These are phyloP conservation scores for Rugalucina vietnamica DNA, from an alignment of 2,888 invertebrate species.

Conservation along the genomic window DNA sequence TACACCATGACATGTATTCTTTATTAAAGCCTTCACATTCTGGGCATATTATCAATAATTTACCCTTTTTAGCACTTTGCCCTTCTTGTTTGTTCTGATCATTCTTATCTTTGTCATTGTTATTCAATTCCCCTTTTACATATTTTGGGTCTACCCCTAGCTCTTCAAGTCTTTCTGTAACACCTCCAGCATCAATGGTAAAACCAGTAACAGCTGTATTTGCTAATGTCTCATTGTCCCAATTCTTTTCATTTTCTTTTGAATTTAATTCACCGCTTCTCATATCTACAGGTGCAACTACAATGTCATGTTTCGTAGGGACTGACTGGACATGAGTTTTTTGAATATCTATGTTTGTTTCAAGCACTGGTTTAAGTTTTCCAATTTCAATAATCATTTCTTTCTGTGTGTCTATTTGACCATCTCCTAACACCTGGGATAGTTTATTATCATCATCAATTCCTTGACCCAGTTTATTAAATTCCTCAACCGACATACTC, in stretches of 20 bases:
- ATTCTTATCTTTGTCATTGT: neutral
- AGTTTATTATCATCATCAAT: no score
- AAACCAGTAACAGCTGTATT: constrained; percentile 64
- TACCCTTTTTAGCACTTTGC: constrained; percentile 45
- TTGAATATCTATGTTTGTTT: no score
- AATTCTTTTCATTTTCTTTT: constrained; percentile 11
- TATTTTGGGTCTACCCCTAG: constrained; percentile 73
- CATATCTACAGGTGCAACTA: constrained; percentile 34
- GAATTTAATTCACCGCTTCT: neutral
- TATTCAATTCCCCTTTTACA: constrained; percentile 48
- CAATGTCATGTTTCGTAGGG: constrained; percentile 24
- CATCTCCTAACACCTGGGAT: no score
- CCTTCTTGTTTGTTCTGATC: constrained; percentile 20
- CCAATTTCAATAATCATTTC: no score
- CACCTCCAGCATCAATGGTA: constrained; percentile 72
- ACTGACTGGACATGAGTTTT: no score
- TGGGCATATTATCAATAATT: constrained; percentile 72
- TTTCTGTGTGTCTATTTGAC: no score
- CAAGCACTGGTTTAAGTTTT: no score
- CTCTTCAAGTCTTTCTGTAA: constrained; percentile 74
- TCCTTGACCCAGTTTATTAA: no score
- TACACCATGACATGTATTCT: constrained; percentile 79
- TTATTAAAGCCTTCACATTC: constrained; percentile 77
- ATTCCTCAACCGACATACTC: no score
- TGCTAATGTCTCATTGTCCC: constrained; percentile 59